phyloP scores from a whole-genome alignment of 1,140 invertebrate genomes.

The Brachionus manjavacas region DNA sequence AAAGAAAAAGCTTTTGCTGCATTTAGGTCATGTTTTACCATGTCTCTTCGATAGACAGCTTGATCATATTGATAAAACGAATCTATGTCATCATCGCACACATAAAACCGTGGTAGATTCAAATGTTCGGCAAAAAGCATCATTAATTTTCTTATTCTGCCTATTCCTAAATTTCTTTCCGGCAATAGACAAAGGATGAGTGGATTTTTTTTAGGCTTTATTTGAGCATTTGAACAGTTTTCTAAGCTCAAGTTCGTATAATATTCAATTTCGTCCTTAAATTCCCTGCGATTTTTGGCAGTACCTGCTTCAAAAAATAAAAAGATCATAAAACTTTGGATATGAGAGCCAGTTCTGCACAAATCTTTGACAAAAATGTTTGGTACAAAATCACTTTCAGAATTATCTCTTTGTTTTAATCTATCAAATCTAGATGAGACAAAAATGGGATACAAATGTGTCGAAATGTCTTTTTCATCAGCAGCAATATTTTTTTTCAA shows the following conservation, averaged over 20 bases:
- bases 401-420: too few relatives aligned
- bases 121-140: background rate
- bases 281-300: background rate
- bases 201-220: background rate
- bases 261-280: background rate
- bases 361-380: background rate
- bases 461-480: background rate
- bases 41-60: background rate
- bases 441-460: conserved; percentile 1
- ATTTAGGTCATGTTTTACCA: background rate
- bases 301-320: background rate
- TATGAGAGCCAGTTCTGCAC: background rate
- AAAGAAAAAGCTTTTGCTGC: background rate
- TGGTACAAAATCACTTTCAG: background rate
- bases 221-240: background rate
- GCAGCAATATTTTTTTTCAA: background rate
- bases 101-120: background rate
- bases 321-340: background rate
- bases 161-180: background rate
- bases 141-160: background rate
- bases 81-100: conserved; percentile 12
- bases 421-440: background rate
- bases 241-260: background rate
- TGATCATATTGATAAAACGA: background rate
- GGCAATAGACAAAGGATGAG: background rate